phyloP scores from a whole-genome alignment of 1,140 invertebrate species.

The Pantala flavescens region DNA sequence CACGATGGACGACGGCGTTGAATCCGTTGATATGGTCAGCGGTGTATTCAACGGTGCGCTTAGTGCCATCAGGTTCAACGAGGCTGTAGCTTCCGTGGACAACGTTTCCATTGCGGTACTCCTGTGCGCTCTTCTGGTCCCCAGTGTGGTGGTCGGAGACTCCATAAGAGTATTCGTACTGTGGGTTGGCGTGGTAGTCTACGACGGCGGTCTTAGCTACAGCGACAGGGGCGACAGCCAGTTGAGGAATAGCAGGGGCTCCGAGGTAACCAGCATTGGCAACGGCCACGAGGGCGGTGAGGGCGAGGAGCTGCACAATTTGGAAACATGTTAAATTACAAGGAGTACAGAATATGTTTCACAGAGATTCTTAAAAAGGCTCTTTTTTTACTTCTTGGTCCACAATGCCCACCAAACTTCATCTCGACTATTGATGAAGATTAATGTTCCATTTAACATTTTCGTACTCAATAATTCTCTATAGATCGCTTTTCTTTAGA shows the following conservation, averaged over 20 bases:
- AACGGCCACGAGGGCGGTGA: conserved; percentile 20
- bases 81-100: conserved; percentile 33
- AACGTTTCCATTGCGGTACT: conserved; percentile 32
- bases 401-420: too few relatives aligned
- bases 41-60: conserved; percentile 35
- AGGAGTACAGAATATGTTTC: too few relatives aligned
- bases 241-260: conserved; percentile 14
- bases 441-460: too few relatives aligned
- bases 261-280: conserved; percentile 21
- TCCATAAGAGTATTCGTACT: conserved; percentile 42
- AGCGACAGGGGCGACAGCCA: background rate
- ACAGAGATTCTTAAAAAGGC: too few relatives aligned
- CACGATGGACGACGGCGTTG: conserved; percentile 32
- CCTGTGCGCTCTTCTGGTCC: conserved; percentile 37
- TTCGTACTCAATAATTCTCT: too few relatives aligned
- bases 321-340: background rate
- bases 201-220: background rate
- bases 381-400: too few relatives aligned
- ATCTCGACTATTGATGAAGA: too few relatives aligned
- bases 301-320: conserved; percentile 19
- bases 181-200: conserved; percentile 29
- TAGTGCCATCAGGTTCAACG: conserved; percentile 35
- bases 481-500: too few relatives aligned
- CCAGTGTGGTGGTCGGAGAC: conserved; percentile 43
- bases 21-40: conserved; percentile 35